Percentiles rank a stretch among this genome's conserved stretches.
Conservation (phyloP, 2,888 invertebrate species). For the Rhorus exstirpatorius region DNA sequence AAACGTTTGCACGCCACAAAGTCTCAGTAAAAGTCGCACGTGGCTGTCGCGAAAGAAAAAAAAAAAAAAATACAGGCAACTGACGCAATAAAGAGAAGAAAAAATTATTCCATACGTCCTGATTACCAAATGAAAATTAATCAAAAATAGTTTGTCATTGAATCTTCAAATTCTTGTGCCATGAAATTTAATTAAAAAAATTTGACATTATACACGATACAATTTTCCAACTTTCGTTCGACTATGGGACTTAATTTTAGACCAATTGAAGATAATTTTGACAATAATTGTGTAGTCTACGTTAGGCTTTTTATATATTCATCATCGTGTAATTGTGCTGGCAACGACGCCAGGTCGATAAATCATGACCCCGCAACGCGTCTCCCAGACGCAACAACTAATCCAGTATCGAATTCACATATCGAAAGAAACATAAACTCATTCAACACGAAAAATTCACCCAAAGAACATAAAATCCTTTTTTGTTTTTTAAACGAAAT, state of each 20-base stretch:
- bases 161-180: too few relatives aligned
- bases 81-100: not conserved
- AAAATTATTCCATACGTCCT: not conserved
- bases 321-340: not conserved
- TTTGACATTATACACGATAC: not conserved
- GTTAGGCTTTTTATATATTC: conserved; percentile 10
- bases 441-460: not conserved
- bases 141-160: not conserved
- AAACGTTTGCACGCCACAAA: not conserved
- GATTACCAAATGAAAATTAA: not conserved
- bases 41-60: not conserved
- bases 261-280: not conserved
- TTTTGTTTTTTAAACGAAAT: too few relatives aligned
- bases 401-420: conserved; percentile 10
- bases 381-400: conserved; percentile 4
- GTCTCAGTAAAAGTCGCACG: not conserved
- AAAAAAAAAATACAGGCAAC: not conserved
- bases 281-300: not conserved
- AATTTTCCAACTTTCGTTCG: not conserved
- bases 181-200: too few relatives aligned
- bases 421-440: conserved; percentile 18
- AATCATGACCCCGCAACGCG: conserved; percentile 28
- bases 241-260: too few relatives aligned
- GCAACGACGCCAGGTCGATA: conserved; percentile 27
- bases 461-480: too few relatives aligned